phyloP scores from a whole-genome alignment of 2,113 vertebrate species.

The Recurvirostra avosetta region DNA sequence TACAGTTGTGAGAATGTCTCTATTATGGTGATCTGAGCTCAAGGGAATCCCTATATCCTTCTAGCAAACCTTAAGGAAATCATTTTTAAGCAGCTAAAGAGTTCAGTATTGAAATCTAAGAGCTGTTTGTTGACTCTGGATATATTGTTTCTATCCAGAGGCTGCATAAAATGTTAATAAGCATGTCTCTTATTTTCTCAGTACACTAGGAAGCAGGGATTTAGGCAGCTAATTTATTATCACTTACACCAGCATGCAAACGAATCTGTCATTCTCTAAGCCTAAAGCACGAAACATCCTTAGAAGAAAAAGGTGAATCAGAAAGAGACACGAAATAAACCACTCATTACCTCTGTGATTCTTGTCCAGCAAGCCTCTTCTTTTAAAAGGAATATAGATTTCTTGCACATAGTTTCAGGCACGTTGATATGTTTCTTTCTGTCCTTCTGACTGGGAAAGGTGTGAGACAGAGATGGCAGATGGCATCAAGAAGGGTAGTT shows the following conservation, averaged over 20 bases:
- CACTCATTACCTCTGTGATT: not conserved
- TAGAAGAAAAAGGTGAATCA: not conserved
- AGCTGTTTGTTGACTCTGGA: not conserved
- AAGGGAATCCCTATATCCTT: not conserved
- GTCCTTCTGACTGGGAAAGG: not conserved
- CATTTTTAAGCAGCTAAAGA: not conserved
- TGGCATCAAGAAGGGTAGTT: not conserved
- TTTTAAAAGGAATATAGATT: not conserved
- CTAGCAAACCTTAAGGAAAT: not conserved
- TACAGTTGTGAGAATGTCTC: not conserved
- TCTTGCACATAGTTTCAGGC: not conserved
- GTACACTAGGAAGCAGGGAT: not conserved
- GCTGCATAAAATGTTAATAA: conserved; percentile 26
- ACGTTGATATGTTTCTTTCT: not conserved
- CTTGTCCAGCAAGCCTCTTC: not conserved
- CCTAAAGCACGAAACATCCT: not conserved
- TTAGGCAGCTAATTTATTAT: conserved; percentile 30
- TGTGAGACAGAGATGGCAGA: not conserved
- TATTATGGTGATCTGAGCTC: not conserved
- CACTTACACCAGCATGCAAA: not conserved
- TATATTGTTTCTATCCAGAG: not conserved
- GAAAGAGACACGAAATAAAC: not conserved
- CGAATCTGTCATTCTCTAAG: not conserved
- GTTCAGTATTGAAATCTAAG: not conserved
- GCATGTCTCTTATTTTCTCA: not conserved